These are phyloP conservation scores for Drosophila nasuta DNA, from an alignment of 1,140 invertebrate species.

Conservation along the genomic window DNA sequence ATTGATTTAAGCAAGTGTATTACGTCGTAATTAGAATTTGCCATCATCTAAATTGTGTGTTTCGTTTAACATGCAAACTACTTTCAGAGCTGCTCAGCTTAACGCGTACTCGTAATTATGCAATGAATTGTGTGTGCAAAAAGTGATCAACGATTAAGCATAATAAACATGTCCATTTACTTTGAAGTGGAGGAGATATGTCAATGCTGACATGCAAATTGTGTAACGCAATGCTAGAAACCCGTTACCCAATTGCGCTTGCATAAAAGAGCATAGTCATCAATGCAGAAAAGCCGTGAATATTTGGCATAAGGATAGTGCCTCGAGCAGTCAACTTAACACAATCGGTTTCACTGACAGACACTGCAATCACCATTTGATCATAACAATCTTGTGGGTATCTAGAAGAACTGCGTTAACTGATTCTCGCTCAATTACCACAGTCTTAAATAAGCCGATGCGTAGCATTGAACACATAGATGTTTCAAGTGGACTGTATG, in stretches of 20 bases:
- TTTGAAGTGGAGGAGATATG: slow-evolving; percentile 83
- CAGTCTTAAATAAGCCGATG: slow-evolving; percentile 86
- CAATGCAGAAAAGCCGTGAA: slow-evolving; percentile 84
- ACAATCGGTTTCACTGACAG: slow-evolving; percentile 80
- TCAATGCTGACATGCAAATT: slow-evolving; percentile 84
- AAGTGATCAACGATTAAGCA: neutral
- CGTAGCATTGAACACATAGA: slow-evolving; percentile 87
- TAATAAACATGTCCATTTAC: slow-evolving; percentile 12
- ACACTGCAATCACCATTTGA: no score
- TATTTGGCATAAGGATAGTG: no score
- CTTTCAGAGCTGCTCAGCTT: neutral
- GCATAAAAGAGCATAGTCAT: slow-evolving; percentile 91
- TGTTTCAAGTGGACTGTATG: slow-evolving; percentile 91
- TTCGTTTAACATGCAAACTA: slow-evolving; percentile 69
- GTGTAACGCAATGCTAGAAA: slow-evolving; percentile 83
- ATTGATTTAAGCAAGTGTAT: slow-evolving; percentile 50
- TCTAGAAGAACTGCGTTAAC: slow-evolving; percentile 90
- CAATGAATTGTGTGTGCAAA: slow-evolving; percentile 12
- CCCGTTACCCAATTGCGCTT: slow-evolving; percentile 81
- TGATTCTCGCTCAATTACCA: slow-evolving; percentile 90
- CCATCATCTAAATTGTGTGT: slow-evolving; percentile 55
- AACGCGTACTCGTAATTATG: slow-evolving; percentile 3
- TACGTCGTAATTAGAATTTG: slow-evolving; percentile 59
- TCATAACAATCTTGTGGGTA: slow-evolving; percentile 34
- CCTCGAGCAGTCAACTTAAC: slow-evolving; percentile 86